These are phyloP conservation scores for Petrophora chlorosata DNA, from an alignment of 2,888 invertebrate species.

Conservation along the genomic window DNA sequence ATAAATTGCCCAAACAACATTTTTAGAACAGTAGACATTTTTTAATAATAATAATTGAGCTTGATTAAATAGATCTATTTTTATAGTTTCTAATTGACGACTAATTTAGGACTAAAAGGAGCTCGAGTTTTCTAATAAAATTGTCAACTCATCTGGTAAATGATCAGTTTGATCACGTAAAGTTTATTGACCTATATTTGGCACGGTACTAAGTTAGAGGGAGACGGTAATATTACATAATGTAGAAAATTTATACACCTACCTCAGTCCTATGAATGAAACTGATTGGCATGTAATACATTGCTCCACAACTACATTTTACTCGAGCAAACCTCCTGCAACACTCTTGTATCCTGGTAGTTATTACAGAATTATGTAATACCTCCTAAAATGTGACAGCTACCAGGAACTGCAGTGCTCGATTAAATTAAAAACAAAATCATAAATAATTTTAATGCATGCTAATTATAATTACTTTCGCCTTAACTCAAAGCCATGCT, in stretches of 20 bases:
- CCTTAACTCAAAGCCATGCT: too few relatives aligned
- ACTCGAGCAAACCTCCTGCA: slow-evolving; percentile 40
- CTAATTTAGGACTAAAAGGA: too few relatives aligned
- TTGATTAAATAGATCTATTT: slow-evolving; percentile 8
- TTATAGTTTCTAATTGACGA: too few relatives aligned
- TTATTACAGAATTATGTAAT: slow-evolving; percentile 78
- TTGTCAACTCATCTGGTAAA: neutral
- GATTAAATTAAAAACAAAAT: too few relatives aligned
- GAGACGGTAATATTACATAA: slow-evolving; percentile 18
- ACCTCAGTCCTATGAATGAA: slow-evolving; percentile 48
- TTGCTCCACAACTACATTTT: slow-evolving; percentile 46
- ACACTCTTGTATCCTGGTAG: slow-evolving; percentile 59
- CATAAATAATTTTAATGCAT: too few relatives aligned
- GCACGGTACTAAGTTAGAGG: slow-evolving; percentile 16
- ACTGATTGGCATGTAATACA: slow-evolving; percentile 38
- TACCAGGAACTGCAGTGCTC: slow-evolving; percentile 30
- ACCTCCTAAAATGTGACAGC: slow-evolving; percentile 42
- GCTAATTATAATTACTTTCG: too few relatives aligned
- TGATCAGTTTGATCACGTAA: neutral
- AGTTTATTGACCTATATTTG: slow-evolving; percentile 22
- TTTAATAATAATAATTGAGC: slow-evolving; percentile 6
- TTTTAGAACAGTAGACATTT: too few relatives aligned
- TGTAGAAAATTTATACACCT: slow-evolving; percentile 23
- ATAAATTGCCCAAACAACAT: too few relatives aligned
- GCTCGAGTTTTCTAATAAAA: neutral